Conservation (phyloP, 2,797 vertebrate species). For the Silurus aristotelis region DNA sequence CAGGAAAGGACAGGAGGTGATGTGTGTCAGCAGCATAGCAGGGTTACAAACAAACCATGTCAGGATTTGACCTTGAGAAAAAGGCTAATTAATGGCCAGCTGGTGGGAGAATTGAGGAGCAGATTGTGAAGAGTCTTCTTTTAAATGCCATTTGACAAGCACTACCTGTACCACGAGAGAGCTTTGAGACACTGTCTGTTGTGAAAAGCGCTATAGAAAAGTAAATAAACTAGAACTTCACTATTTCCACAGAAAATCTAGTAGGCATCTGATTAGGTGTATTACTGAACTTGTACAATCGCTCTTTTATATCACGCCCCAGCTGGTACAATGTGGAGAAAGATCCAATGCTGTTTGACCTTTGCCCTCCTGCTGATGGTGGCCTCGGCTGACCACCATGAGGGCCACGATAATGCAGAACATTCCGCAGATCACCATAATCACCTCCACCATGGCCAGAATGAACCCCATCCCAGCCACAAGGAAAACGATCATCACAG, state of each 20-base stretch:
- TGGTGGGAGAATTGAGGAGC: background rate
- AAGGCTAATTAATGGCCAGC: too few relatives aligned
- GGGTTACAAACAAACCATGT: background rate
- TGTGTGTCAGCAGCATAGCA: background rate
- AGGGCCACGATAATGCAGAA: constrained; percentile 37
- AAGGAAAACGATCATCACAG: background rate
- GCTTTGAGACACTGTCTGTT: too few relatives aligned
- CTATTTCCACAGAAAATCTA: background rate
- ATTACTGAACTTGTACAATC: background rate
- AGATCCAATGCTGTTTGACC: constrained; percentile 58
- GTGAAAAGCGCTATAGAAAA: too few relatives aligned
- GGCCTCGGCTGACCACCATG: constrained; percentile 55
- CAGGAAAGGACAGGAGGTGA: background rate
- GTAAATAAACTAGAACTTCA: too few relatives aligned
- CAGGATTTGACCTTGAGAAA: background rate
- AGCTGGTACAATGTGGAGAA: constrained; percentile 67
- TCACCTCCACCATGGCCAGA: too few relatives aligned
- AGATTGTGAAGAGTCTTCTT: background rate
- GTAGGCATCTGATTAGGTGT: background rate
- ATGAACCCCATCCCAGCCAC: too few relatives aligned
- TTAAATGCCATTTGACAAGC: background rate
- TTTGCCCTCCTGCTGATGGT: constrained; percentile 64
- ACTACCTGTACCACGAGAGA: background rate
- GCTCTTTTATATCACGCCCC: constrained; percentile 13
- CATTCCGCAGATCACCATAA: constrained; percentile 46